Conservation (phyloP, 2,888 invertebrate genomes). For the Brachycybe producta region DNA sequence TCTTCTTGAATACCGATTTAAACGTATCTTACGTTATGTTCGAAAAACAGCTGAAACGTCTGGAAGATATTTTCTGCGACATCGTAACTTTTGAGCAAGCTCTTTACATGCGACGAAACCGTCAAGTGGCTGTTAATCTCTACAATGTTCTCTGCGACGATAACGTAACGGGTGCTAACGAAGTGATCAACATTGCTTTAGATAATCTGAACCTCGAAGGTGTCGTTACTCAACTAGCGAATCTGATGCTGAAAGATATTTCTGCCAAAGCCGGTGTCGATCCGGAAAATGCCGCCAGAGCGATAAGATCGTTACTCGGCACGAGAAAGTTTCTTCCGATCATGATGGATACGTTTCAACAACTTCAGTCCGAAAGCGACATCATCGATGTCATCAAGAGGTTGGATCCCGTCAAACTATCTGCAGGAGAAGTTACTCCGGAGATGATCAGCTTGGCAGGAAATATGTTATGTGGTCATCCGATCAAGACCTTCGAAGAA, state of each 20-base stretch:
- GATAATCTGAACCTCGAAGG: neutral
- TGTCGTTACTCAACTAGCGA: neutral
- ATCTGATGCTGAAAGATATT: neutral
- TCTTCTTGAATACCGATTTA: neutral
- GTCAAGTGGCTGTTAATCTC: neutral
- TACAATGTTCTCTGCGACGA: neutral
- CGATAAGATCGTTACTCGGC: neutral
- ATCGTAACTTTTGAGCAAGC: neutral
- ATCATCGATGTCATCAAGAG: neutral
- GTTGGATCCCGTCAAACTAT: conserved; percentile 7
- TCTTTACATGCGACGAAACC: neutral
- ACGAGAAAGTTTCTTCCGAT: conserved; percentile 3
- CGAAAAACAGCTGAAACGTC: neutral
- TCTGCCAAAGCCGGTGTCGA: neutral
- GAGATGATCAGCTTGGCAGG: conserved; percentile 22
- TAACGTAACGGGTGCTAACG: neutral
- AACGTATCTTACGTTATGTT: neutral
- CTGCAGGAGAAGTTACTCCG: conserved; percentile 17
- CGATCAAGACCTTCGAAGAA: conserved; percentile 22
- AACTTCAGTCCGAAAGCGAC: neutral
- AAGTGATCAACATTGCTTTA: neutral
- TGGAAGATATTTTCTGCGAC: conserved; percentile 8
- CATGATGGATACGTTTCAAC: neutral
- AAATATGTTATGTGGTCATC: conserved; percentile 25
- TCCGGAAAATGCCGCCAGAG: neutral